Percentiles rank a stretch among this genome's conserved stretches.
Conservation (phyloP, 2,888 invertebrate genomes). For the Drosophila fulvimacula region DNA sequence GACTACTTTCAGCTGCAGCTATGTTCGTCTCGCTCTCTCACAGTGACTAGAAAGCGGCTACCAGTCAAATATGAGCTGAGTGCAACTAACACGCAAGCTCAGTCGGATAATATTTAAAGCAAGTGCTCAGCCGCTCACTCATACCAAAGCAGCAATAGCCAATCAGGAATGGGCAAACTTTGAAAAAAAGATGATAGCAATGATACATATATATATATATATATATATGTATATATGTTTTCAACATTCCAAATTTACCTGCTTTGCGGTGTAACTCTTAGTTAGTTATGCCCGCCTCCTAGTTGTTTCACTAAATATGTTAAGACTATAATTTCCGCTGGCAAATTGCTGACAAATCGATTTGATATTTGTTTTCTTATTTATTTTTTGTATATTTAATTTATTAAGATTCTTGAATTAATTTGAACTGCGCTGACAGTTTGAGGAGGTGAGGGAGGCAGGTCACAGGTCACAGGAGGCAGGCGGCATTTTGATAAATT, state of each 20-base stretch:
- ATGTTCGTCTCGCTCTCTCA: background rate
- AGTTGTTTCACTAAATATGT: background rate
- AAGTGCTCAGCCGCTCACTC: background rate
- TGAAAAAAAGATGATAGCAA: background rate
- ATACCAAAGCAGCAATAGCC: background rate
- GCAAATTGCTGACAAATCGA: conserved; percentile 1
- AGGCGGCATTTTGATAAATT: conserved; percentile 44
- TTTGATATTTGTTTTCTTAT: conserved; percentile 3
- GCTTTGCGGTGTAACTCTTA: background rate
- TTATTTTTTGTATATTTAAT: background rate
- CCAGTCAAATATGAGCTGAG: background rate
- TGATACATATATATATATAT: too few relatives aligned
- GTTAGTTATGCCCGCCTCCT: background rate
- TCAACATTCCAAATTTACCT: background rate
- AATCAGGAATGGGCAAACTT: background rate
- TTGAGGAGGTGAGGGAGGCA: background rate
- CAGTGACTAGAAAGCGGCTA: background rate
- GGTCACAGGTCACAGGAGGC: background rate
- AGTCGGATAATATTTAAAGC: background rate
- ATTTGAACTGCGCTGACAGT: background rate
- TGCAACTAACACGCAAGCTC: background rate
- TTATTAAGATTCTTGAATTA: background rate
- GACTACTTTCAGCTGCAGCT: background rate
- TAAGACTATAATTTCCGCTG: background rate
- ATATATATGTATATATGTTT: too few relatives aligned